These are phyloP conservation scores for Choloepus didactylus DNA, from an alignment of 2,797 vertebrate genomes.

Conservation along the genomic window DNA sequence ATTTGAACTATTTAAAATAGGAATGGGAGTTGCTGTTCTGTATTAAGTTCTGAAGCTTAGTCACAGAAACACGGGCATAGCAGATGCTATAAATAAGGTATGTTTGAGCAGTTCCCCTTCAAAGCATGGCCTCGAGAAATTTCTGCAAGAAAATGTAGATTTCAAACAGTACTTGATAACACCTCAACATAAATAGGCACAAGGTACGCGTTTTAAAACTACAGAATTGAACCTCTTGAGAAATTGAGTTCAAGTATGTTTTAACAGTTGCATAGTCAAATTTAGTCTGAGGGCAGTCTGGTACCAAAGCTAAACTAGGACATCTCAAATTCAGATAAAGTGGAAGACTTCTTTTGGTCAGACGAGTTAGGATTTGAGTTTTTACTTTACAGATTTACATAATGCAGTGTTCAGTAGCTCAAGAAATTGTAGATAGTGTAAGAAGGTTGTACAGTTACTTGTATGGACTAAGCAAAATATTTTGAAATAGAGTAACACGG, in stretches of 20 bases:
- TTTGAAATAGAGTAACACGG: background rate
- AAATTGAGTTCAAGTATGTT: background rate
- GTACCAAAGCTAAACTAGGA: background rate
- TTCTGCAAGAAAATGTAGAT: background rate
- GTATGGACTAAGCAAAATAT: background rate
- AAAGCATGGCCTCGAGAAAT: background rate
- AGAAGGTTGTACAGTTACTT: background rate
- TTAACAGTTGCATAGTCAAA: background rate
- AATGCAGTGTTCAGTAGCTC: background rate
- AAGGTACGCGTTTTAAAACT: background rate
- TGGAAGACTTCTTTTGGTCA: background rate
- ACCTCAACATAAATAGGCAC: background rate
- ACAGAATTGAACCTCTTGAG: background rate
- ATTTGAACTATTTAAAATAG: background rate
- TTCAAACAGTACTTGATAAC: background rate
- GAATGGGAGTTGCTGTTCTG: background rate
- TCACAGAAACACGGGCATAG: background rate
- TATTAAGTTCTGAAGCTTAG: background rate
- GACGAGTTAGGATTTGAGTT: background rate
- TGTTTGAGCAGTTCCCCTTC: background rate
- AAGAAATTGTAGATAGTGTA: background rate
- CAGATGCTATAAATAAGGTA: background rate
- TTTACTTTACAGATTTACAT: background rate
- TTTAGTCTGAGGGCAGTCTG: background rate
- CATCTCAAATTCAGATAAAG: background rate